phyloP scores from a whole-genome alignment of 2,797 vertebrate species.

The Sebastes kiyomatsui region DNA sequence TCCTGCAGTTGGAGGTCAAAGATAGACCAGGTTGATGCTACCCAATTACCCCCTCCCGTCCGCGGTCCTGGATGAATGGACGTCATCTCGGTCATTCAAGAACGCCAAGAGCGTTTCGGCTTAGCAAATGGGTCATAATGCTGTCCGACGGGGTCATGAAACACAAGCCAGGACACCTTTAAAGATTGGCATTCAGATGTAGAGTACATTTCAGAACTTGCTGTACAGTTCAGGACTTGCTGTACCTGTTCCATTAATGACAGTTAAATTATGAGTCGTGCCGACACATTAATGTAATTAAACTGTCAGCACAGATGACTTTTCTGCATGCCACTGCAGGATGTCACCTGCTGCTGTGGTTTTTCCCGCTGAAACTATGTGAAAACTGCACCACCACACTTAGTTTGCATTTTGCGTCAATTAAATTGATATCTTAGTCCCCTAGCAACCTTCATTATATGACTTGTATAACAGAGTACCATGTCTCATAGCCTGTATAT shows the following conservation, averaged over 20 bases:
- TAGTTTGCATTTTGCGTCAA: background rate
- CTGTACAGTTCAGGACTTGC: constrained; percentile 2
- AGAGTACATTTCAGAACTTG: constrained; percentile 11
- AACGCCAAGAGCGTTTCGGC: background rate
- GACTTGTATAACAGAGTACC: fast-evolving
- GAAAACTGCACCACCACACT: background rate
- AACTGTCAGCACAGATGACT: background rate
- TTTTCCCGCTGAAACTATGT: background rate
- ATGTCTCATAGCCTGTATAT: fast-evolving
- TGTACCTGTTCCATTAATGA: background rate
- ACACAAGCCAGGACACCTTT: background rate
- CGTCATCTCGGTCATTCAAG: background rate
- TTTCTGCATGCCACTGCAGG: background rate
- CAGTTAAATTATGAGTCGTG: background rate
- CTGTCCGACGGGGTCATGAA: background rate
- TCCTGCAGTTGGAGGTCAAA: constrained; percentile 3
- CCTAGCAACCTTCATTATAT: no score
- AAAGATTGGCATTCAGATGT: background rate
- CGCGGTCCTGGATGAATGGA: background rate
- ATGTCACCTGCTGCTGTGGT: background rate
- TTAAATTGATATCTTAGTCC: background rate
- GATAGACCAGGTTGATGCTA: constrained; percentile 1
- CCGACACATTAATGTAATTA: no score
- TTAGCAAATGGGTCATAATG: constrained; percentile 9
- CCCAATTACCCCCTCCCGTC: background rate